These are phyloP conservation scores for Saccostrea echinata DNA, from an alignment of 1,140 invertebrate genomes.

Conservation along the genomic window DNA sequence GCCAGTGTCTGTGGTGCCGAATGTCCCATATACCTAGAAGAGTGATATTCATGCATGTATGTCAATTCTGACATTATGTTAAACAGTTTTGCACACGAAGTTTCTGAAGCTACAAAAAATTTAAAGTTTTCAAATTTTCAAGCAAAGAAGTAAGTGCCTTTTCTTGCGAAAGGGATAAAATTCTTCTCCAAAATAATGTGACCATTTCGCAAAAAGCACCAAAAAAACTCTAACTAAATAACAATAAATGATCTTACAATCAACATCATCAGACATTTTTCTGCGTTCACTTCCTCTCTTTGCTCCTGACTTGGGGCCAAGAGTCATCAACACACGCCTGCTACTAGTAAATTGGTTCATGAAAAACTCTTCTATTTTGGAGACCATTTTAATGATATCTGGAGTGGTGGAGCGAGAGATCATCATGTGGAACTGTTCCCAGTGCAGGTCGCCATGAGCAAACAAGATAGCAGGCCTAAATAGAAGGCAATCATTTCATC, in stretches of 20 bases:
- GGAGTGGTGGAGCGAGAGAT: slow-evolving; percentile 98
- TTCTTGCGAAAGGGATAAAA: too few species aligned
- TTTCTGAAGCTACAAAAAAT: too few species aligned
- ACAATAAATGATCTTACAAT: slow-evolving; percentile 57
- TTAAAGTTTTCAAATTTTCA: too few species aligned
- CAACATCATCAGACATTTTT: slow-evolving; percentile 58
- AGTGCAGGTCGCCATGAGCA: slow-evolving; percentile 93
- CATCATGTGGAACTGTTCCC: slow-evolving; percentile 97
- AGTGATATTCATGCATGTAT: too few species aligned
- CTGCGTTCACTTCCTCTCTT: slow-evolving; percentile 53
- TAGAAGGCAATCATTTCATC: background rate
- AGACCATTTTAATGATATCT: slow-evolving; percentile 97
- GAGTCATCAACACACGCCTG: slow-evolving; percentile 73
- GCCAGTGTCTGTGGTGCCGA: slow-evolving; percentile 95
- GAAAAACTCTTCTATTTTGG: slow-evolving; percentile 98
- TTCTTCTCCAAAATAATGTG: too few species aligned
- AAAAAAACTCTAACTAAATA: background rate
- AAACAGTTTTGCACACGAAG: too few species aligned
- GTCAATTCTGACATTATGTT: too few species aligned
- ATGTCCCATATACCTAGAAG: slow-evolving; percentile 65
- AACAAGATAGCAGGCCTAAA: slow-evolving; percentile 93
- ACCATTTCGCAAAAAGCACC: background rate
- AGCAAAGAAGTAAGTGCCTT: too few species aligned
- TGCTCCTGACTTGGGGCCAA: slow-evolving; percentile 66
- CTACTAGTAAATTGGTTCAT: slow-evolving; percentile 78